Evolutionary conservation across 2,797 vertebrate species (phyloP).

Genomic region (Coccyzus lansbergi): DNA sequence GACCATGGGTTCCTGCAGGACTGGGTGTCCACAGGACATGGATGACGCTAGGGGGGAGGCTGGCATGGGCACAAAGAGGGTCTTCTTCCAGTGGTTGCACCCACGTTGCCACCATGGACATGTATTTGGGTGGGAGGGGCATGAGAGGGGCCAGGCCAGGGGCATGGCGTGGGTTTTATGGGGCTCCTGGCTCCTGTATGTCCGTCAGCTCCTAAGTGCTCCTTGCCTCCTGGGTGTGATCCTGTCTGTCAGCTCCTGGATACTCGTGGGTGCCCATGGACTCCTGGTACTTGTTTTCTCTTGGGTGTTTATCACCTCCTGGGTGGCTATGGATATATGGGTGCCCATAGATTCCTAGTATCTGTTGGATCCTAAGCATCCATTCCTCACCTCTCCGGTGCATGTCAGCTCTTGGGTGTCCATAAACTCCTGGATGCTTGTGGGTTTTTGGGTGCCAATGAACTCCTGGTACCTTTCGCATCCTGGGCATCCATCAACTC

Average conservation of each 20-base stretch:
- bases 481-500: not conserved
- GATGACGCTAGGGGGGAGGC: not conserved
- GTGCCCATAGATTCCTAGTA: too few relatives aligned
- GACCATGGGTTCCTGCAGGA: not conserved
- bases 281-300: not conserved
- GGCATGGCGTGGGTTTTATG: rapidly evolving
- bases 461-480: too few relatives aligned
- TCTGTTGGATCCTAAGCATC: not conserved
- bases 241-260: not conserved
- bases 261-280: not conserved
- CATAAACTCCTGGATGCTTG: not conserved
- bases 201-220: too few relatives aligned
- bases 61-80: not conserved
- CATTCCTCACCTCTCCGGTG: too few relatives aligned
- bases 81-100: not conserved
- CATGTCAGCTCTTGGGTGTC: not conserved
- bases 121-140: not conserved
- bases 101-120: not conserved
- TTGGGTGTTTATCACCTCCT: not conserved
- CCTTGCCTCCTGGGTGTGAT: not conserved
- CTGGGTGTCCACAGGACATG: rapidly evolving
- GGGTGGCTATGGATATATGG: not conserved
- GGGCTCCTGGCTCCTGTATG: not conserved
- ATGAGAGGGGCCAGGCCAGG: not conserved
- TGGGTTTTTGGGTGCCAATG: too few relatives aligned